Percentiles rank a stretch among this genome's conserved stretches.
These are phyloP conservation scores for Colaptes auratus DNA, from an alignment of 2,113 vertebrate genomes.

Conservation along the genomic window DNA sequence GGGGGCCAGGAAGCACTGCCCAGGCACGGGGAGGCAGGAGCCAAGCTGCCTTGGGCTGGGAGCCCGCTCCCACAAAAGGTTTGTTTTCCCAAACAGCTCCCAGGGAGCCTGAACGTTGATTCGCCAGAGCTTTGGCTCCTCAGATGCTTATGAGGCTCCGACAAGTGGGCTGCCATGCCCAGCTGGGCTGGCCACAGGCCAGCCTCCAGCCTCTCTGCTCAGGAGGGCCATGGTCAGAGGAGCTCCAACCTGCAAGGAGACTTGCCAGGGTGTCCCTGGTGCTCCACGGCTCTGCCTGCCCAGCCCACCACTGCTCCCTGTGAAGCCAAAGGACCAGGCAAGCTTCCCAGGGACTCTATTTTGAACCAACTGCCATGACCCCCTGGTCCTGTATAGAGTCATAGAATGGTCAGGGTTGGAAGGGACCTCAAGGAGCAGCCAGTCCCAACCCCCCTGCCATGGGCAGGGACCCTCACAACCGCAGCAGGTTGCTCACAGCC, in stretches of 20 bases:
- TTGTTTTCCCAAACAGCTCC: not conserved
- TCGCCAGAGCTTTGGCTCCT: not conserved
- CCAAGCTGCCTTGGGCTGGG: not conserved
- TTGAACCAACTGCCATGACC: not conserved
- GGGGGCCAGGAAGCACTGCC: not conserved
- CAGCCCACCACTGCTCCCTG: not conserved
- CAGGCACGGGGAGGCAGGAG: not conserved
- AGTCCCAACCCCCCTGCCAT: too few species aligned
- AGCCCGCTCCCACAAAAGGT: not conserved
- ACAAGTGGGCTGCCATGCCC: not conserved
- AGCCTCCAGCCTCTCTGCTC: not conserved
- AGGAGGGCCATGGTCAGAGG: not conserved
- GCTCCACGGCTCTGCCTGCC: not conserved
- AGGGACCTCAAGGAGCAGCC: too few species aligned
- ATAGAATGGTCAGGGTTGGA: too few species aligned
- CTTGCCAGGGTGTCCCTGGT: accelerated
- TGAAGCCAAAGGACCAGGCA: not conserved
- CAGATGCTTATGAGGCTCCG: not conserved
- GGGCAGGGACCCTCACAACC: too few species aligned
- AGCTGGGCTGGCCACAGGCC: not conserved
- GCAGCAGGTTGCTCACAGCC: too few species aligned
- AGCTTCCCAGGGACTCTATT: not conserved
- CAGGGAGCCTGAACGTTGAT: conserved; percentile 15
- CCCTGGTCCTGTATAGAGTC: not conserved
- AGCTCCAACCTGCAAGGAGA: not conserved